A percentile compares a stretch with the other conserved stretches of the same genome.
These are phyloP conservation scores for Drosophila meridiana DNA, from an alignment of 2,888 invertebrate genomes.

Conservation along the genomic window DNA sequence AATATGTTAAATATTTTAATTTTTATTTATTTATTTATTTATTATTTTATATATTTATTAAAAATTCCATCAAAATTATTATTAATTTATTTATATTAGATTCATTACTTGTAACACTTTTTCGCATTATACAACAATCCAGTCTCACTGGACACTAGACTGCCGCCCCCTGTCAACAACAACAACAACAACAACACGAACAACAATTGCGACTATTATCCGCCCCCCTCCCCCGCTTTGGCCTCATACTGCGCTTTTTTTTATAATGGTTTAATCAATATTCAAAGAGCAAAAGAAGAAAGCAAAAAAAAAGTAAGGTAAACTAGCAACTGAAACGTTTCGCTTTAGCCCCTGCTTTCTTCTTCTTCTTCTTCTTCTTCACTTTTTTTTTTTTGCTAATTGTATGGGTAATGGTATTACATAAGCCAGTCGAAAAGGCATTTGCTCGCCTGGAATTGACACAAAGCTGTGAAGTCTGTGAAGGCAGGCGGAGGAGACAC, in stretches of 20 bases:
- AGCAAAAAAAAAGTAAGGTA: slow-evolving; percentile 3
- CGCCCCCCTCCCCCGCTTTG: slow-evolving; percentile 1
- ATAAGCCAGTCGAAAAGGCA: slow-evolving; percentile 52
- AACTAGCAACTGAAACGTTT: slow-evolving; percentile 20
- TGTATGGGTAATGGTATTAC: slow-evolving; percentile 66
- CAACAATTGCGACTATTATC: slow-evolving; percentile 20
- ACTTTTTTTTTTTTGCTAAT: slow-evolving; percentile 48
- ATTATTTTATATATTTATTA: too few species aligned
- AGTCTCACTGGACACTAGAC: slow-evolving; percentile 1
- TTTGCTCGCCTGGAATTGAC: slow-evolving; percentile 50
- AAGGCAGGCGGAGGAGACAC: slow-evolving; percentile 22
- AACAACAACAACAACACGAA: neutral
- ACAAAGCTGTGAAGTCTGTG: slow-evolving; percentile 21
- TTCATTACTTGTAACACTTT: neutral
- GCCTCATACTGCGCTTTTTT: slow-evolving; percentile 29
- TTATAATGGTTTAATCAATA: slow-evolving; percentile 76
- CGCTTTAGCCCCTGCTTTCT: slow-evolving; percentile 29
- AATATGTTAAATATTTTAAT: neutral
- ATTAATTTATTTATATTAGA: neutral
- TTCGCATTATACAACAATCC: slow-evolving; percentile 40
- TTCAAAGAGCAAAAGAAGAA: slow-evolving; percentile 7
- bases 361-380: slow-evolving; percentile 3
- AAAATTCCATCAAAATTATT: neutral
- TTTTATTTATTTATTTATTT: neutral
- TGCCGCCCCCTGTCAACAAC: slow-evolving; percentile 2